Conservation (phyloP, 2,797 vertebrate genomes). For the Gallirallus australis region DNA sequence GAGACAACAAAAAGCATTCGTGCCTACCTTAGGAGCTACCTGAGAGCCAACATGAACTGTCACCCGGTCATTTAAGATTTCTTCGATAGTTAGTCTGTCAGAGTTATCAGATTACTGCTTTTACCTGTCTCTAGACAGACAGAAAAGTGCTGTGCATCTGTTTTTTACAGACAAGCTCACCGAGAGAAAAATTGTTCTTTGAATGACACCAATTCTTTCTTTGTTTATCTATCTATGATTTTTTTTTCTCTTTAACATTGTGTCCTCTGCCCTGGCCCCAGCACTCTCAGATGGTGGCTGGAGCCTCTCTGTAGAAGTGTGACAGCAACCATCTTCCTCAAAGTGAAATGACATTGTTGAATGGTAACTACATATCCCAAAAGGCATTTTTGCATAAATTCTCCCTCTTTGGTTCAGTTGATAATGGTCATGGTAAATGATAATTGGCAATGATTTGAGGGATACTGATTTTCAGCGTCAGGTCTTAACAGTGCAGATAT, state of each 20-base stretch:
- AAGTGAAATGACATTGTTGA: not conserved
- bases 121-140: not conserved
- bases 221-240: not conserved
- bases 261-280: not conserved
- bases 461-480: not conserved
- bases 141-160: not conserved
- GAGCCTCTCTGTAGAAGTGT: not conserved
- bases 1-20: not conserved
- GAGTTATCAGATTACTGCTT: not conserved
- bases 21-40: not conserved
- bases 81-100: constrained; percentile 11
- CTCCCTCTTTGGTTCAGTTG: not conserved
- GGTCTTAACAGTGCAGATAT: not conserved
- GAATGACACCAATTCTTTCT: constrained; percentile 12
- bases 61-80: not conserved
- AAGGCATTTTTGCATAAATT: not conserved
- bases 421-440: not conserved
- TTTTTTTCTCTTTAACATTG: not conserved
- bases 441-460: not conserved
- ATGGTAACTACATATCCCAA: not conserved
- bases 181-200: constrained; percentile 2
- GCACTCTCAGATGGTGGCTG: not conserved
- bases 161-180: not conserved
- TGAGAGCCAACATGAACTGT: not conserved
- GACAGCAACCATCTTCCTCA: not conserved